Evolutionary conservation across 2,888 invertebrate species (phyloP).

Genomic region (Nomada ferruginata): DNA sequence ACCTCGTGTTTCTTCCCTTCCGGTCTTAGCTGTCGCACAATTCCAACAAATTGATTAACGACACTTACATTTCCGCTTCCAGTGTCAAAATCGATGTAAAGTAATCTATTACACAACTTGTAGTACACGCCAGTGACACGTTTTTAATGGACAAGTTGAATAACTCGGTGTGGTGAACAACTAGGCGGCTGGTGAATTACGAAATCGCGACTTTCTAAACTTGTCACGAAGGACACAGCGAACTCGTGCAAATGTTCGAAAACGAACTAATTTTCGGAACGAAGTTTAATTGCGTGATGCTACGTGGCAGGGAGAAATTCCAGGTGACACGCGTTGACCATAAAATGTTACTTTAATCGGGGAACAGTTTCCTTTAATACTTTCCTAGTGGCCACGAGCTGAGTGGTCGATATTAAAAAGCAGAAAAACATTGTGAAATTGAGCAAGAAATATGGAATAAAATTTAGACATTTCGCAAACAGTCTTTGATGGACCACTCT

Average conservation of each 20-base stretch:
- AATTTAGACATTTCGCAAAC: no score
- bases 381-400: background rate
- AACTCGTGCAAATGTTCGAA: background rate
- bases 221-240: background rate
- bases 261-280: background rate
- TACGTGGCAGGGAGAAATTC: background rate
- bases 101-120: background rate
- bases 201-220: conserved; percentile 11
- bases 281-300: background rate
- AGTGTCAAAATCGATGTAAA: background rate
- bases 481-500: no score
- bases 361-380: background rate
- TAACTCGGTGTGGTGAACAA: background rate
- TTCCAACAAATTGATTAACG: background rate
- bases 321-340: background rate
- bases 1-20: background rate
- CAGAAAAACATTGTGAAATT: background rate
- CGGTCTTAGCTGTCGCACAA: background rate
- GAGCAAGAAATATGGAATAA: no score
- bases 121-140: background rate
- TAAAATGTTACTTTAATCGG: background rate
- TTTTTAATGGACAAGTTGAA: background rate
- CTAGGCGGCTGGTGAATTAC: background rate
- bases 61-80: background rate
- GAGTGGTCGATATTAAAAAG: background rate